A percentile compares a stretch with the other conserved stretches of the same genome.
Conservation (phyloP, 2,797 vertebrate genomes). For the Eleutherodactylus coqui region DNA sequence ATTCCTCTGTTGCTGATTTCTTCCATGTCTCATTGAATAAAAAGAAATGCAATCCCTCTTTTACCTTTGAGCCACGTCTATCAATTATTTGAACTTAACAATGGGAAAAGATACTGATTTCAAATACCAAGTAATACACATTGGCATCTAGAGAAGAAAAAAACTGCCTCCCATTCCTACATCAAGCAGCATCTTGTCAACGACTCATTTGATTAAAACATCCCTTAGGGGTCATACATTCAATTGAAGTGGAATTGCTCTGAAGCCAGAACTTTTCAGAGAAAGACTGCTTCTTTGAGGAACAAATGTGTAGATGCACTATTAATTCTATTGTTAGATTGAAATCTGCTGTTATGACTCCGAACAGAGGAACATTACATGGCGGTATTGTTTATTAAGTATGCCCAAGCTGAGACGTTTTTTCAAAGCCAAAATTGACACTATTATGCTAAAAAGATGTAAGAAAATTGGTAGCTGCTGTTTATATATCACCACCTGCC, state of each 20-base stretch:
- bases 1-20: slow-evolving; percentile 3
- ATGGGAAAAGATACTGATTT: slow-evolving; percentile 19
- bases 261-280: slow-evolving; percentile 3
- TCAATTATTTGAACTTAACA: slow-evolving; percentile 42
- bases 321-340: slow-evolving; percentile 30
- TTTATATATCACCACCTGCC: background rate
- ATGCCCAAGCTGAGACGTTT: background rate
- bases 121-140: slow-evolving; percentile 34
- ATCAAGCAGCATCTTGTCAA: slow-evolving; percentile 40
- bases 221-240: slow-evolving; percentile 22
- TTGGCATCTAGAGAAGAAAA: slow-evolving; percentile 37
- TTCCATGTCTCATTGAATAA: slow-evolving; percentile 15
- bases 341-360: background rate
- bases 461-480: background rate
- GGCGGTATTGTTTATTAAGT: background rate
- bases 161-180: background rate
- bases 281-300: slow-evolving; percentile 7
- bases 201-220: slow-evolving; percentile 51
- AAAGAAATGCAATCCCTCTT: slow-evolving; percentile 8
- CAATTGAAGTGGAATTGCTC: slow-evolving; percentile 22
- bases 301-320: background rate
- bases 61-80: slow-evolving; percentile 30
- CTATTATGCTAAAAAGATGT: background rate
- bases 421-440: background rate
- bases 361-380: background rate